Base-by-base conservation (phyloP, 2,888 invertebrate genomes). In the Clunio marinus region DNA sequence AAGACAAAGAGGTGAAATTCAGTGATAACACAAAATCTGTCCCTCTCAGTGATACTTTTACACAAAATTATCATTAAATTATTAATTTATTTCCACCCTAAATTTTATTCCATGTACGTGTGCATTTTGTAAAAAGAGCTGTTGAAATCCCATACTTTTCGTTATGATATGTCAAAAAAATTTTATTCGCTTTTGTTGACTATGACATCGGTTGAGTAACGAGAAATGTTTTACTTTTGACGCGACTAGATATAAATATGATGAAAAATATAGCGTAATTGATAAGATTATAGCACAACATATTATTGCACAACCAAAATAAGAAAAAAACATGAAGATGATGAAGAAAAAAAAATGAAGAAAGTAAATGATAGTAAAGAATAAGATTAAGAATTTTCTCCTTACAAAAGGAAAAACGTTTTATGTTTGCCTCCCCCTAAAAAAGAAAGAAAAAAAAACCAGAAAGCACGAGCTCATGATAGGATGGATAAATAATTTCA, bases 241-340 rank as follows among this genome's bases (percentile, higher is more conserved):
- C 51, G 51, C 20, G 51, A 51, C n/a, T 22, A 35, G 22, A 60
- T 35, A 60, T 60, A 60, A 32, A 28, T 37, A 32, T 17, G 20
- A 60, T 60, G 60, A 60, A 60, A 15, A 51, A 20, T 60, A 57
- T 57, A 37, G 60, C 10, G 35, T 60, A 60, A 37, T 60, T 35
- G 60, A 60, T 20, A 60, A 35, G 22, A 37, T 28, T 60, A 60
- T 60, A 60, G 60, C 60, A 60, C 60, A 60, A 60, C 60, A 60
- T 60, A 60, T 60, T 60, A 60, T 22, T 60, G 60, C 60, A 60
- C 60, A 60, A 7, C 51, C 60, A 32, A 60, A 60, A 60, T 2
- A 35, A 20, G 5, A 59, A 20, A 35, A 27, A 8, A 10, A 7
- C 32, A 10, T 32, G 32, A 10, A 32, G 32, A 10, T n/a, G 10